These are phyloP conservation scores for Pelmatolapia mariae DNA, from an alignment of 2,113 vertebrate species.

Conservation along the genomic window DNA sequence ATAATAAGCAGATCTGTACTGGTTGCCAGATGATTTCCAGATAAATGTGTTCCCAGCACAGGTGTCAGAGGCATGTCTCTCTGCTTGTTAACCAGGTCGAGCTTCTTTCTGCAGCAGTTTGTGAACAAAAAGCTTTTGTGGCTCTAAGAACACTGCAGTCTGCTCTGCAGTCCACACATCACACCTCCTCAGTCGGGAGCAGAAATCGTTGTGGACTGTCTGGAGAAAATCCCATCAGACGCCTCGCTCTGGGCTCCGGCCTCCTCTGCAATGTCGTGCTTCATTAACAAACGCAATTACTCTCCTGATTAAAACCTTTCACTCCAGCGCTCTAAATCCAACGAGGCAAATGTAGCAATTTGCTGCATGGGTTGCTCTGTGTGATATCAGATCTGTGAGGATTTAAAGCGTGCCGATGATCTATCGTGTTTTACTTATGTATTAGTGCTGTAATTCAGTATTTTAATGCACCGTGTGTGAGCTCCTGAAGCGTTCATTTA, in stretches of 20 bases:
- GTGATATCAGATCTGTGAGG: slow-evolving; percentile 31
- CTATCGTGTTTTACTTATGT: slow-evolving; percentile 29
- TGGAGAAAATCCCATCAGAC: slow-evolving; percentile 31
- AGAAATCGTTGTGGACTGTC: slow-evolving; percentile 13
- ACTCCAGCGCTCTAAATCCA: slow-evolving; percentile 11
- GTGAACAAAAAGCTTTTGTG: neutral
- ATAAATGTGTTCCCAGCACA: neutral
- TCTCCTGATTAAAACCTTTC: slow-evolving; percentile 48
- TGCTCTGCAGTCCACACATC: slow-evolving; percentile 36
- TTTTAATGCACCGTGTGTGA: neutral
- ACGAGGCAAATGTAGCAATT: slow-evolving; percentile 44
- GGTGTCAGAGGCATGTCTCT: neutral
- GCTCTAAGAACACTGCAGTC: neutral
- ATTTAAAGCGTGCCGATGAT: slow-evolving; percentile 17
- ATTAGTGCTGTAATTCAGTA: slow-evolving; percentile 14
- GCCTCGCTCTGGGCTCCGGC: neutral
- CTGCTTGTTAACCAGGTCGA: neutral
- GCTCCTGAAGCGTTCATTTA: neutral
- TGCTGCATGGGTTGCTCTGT: slow-evolving; percentile 37
- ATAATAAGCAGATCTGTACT: neutral
- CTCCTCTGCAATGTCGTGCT: slow-evolving; percentile 21
- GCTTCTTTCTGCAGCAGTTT: neutral
- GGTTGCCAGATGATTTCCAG: neutral
- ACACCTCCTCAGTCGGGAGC: slow-evolving; percentile 4
- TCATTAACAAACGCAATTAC: slow-evolving; percentile 48